Conservation (phyloP, 2,888 invertebrate species). For the Stictocephala bisonia region DNA sequence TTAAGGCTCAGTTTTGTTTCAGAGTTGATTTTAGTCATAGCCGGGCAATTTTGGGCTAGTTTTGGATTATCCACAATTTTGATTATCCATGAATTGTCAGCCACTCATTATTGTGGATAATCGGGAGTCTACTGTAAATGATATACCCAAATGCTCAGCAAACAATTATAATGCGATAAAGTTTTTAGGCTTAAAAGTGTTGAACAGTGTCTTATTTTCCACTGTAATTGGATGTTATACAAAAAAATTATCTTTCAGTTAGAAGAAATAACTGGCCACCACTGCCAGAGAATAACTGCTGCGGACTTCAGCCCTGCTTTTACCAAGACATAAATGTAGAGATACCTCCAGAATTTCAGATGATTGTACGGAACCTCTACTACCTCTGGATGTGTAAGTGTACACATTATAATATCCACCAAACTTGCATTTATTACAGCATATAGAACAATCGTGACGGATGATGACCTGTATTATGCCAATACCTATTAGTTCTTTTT, state of each 20-base stretch:
- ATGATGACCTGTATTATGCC: no score
- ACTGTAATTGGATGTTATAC: not conserved
- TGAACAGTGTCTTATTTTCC: not conserved
- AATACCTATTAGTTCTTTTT: no score
- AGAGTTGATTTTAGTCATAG: no score
- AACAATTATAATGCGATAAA: conserved; percentile 1
- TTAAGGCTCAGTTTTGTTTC: no score
- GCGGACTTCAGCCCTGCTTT: conserved; percentile 97
- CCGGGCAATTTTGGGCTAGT: no score
- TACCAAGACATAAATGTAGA: conserved; percentile 99
- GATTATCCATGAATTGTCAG: no score
- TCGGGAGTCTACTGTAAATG: no score
- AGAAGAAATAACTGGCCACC: conserved; percentile 99
- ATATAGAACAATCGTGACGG: no score
- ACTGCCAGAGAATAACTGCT: conserved; percentile 90
- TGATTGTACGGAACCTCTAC: conserved; percentile 93
- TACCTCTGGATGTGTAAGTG: conserved; percentile 98
- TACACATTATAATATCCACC: no score
- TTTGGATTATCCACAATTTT: no score
- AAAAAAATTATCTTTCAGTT: conserved; percentile 67
- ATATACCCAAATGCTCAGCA: not conserved
- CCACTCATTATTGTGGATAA: no score
- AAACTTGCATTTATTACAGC: no score
- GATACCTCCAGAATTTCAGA: conserved; percentile 97
- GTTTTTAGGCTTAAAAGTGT: conserved; percentile 4